Percentiles rank a stretch among this genome's conserved stretches.
phyloP scores from a whole-genome alignment of 2,888 invertebrate species.

The Hoplodrina blanda region DNA sequence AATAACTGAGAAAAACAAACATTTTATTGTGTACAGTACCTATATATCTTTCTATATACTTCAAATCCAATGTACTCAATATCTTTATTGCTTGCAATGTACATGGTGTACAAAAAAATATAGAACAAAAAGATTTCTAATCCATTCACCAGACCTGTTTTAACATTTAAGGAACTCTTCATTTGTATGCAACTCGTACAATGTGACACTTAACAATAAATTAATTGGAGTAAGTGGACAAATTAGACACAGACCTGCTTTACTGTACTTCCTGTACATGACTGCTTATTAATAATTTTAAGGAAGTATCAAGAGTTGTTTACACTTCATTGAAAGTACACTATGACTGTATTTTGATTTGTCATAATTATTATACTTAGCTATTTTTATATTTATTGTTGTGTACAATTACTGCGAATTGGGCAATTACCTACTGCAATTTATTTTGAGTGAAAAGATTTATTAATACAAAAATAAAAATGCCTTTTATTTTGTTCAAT shows the following conservation, averaged over 20 bases:
- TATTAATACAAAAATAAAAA: background rate
- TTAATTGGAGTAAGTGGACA: constrained; percentile 6
- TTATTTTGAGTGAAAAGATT: background rate
- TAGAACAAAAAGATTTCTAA: constrained; percentile 13
- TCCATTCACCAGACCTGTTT: constrained; percentile 9
- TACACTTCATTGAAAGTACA: background rate
- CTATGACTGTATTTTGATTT: background rate
- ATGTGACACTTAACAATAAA: constrained; percentile 8
- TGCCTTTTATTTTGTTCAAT: background rate
- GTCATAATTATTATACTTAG: background rate
- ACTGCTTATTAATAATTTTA: constrained; percentile 10
- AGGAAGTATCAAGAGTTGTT: background rate
- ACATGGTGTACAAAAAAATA: background rate
- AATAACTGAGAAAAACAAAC: background rate
- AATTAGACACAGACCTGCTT: constrained; percentile 37
- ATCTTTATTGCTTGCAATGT: too few relatives aligned
- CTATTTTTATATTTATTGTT: too few relatives aligned
- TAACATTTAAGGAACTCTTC: constrained; percentile 11
- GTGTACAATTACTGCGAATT: background rate
- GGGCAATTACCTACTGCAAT: background rate
- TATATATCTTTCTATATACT: too few relatives aligned
- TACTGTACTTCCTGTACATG: constrained; percentile 44
- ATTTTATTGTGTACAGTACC: too few relatives aligned
- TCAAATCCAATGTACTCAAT: too few relatives aligned
- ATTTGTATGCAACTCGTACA: constrained; percentile 33